Percentiles rank a stretch among this genome's conserved stretches.
Conservation (phyloP, 2,113 vertebrate genomes). For the Australoheros scitulus region DNA sequence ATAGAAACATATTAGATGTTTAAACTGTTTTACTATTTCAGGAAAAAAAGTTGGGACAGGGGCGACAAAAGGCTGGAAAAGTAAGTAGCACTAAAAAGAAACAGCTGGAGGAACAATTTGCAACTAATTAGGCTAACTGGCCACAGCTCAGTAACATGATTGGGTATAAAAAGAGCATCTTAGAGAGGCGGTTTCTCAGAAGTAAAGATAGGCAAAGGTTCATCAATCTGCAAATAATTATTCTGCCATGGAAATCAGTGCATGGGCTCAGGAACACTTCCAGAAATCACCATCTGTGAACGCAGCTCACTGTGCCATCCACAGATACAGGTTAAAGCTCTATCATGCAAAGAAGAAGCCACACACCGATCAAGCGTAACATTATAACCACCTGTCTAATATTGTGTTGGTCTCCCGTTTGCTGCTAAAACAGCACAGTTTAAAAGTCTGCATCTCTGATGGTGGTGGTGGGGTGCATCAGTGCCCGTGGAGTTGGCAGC, state of each 20-base stretch:
- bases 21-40: background rate
- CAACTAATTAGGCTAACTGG: background rate
- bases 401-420: too few species aligned
- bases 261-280: background rate
- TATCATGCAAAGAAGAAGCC: too few species aligned
- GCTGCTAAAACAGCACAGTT: too few species aligned
- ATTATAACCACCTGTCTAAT: too few species aligned
- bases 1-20: background rate
- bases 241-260: background rate
- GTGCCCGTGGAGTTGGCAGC: background rate
- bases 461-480: background rate
- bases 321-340: background rate
- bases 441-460: too few species aligned
- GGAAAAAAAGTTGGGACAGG: background rate
- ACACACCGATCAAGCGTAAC: too few species aligned
- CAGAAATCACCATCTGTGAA: background rate
- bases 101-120: background rate
- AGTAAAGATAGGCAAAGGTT: fast-evolving
- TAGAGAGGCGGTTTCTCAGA: background rate
- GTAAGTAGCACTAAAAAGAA: background rate
- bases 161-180: background rate
- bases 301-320: background rate
- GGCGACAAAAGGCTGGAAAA: background rate
- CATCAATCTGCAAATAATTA: background rate
- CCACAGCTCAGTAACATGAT: background rate